Percentiles rank a stretch among this genome's conserved stretches.
Conservation (phyloP, 1,140 invertebrate genomes). For the Thrips palmi region DNA sequence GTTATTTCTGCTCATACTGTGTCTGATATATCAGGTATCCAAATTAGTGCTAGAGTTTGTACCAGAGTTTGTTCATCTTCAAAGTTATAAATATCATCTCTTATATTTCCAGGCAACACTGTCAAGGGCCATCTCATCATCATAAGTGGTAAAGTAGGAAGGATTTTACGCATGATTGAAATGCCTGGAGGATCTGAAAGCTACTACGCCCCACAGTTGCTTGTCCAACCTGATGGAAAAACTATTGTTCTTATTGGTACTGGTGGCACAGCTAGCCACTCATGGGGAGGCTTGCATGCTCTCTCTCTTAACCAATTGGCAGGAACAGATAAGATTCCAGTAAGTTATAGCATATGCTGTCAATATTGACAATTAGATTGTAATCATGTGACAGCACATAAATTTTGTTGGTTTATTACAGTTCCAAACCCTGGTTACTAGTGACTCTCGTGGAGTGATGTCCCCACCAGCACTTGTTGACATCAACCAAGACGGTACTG, state of each 20-base stretch:
- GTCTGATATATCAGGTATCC: background rate
- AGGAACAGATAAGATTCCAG: constrained; percentile 26
- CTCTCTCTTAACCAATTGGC: constrained; percentile 34
- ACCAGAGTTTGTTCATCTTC: background rate
- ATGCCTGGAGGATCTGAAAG: constrained; percentile 46
- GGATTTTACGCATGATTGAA: constrained; percentile 36
- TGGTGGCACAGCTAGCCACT: constrained; percentile 52
- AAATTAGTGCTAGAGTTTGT: background rate
- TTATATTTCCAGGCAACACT: constrained; percentile 16
- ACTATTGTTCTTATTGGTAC: constrained; percentile 47
- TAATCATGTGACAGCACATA: background rate
- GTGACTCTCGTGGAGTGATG: constrained; percentile 29
- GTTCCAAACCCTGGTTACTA: constrained; percentile 24
- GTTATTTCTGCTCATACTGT: constrained; percentile 47
- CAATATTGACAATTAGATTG: constrained; percentile 1
- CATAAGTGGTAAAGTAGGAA: constrained; percentile 48
- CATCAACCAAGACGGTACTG: constrained; percentile 48
- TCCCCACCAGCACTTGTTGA: constrained; percentile 55
- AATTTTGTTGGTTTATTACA: constrained; percentile 17
- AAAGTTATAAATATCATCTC: too few species aligned
- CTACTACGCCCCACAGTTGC: constrained; percentile 50
- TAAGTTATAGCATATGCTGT: too few species aligned
- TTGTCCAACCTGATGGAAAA: constrained; percentile 33
- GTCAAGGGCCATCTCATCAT: constrained; percentile 42
- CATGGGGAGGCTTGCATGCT: constrained; percentile 47